These are phyloP conservation scores for Tuberolachnus salignus DNA, from an alignment of 2,888 invertebrate genomes.

Conservation along the genomic window DNA sequence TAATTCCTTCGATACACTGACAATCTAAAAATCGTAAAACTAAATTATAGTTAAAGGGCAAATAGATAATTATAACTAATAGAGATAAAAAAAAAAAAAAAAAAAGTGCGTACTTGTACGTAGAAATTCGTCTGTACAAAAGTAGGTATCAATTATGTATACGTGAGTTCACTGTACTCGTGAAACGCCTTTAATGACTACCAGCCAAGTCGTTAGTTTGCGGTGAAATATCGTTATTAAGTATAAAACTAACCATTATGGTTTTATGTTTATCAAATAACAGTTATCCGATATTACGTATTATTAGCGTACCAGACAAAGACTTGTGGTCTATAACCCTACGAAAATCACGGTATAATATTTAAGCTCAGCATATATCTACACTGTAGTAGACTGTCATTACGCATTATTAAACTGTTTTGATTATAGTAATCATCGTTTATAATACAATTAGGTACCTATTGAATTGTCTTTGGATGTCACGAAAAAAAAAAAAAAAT, in stretches of 20 bases:
- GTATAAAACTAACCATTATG: not conserved
- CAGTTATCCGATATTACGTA: not conserved
- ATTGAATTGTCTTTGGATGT: slow-evolving; percentile 18
- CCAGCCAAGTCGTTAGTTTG: not conserved
- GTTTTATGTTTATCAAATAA: not conserved
- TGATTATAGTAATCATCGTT: slow-evolving; percentile 19
- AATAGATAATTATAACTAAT: not conserved
- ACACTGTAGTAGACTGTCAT: not conserved
- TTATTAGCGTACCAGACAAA: slow-evolving; percentile 10
- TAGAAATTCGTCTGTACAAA: not conserved
- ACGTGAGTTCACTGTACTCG: not conserved
- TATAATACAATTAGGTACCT: not conserved
- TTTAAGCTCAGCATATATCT: not conserved
- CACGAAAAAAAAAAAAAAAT: not conserved
- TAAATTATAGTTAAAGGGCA: not conserved
- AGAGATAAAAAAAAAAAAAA: not conserved
- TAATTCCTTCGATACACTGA: too few relatives aligned
- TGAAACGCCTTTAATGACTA: not conserved
- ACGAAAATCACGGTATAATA: not conserved
- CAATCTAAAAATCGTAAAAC: not conserved
- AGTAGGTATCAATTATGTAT: not conserved
- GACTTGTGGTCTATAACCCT: not conserved
- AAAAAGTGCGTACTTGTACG: not conserved
- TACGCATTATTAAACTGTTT: not conserved
- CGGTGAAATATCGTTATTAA: not conserved